phyloP scores from a whole-genome alignment of 2,113 vertebrate genomes.

The Epinephelus moara region DNA sequence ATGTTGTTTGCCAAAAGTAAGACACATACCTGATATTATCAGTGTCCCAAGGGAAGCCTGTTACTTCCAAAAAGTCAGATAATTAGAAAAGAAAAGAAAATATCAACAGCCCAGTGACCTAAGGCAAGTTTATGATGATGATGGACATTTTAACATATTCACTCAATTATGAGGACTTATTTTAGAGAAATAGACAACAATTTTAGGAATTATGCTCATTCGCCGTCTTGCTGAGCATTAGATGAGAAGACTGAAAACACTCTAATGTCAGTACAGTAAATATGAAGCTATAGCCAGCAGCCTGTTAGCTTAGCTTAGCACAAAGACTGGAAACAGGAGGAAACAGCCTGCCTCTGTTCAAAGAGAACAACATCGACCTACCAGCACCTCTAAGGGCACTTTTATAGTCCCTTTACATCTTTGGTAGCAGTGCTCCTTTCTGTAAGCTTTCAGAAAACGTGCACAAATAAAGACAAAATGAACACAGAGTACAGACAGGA shows the following conservation, averaged over 20 bases:
- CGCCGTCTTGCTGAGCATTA: background rate
- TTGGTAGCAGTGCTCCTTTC: too few relatives aligned
- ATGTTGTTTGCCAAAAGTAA: constrained; percentile 15
- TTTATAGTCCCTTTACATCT: too few relatives aligned
- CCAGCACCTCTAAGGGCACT: background rate
- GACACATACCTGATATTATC: background rate
- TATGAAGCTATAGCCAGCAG: background rate
- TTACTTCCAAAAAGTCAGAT: background rate
- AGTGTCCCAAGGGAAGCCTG: background rate
- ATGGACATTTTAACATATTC: background rate
- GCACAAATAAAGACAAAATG: too few relatives aligned
- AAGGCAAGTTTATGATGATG: background rate
- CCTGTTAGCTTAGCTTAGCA: too few relatives aligned
- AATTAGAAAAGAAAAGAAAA: background rate
- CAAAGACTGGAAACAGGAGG: background rate
- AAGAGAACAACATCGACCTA: background rate
- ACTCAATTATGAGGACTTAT: background rate
- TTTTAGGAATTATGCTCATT: background rate
- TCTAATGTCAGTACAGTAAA: background rate
- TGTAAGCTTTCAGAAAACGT: too few relatives aligned
- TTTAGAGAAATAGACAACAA: background rate
- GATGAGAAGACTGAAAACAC: background rate
- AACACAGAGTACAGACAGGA: too few relatives aligned
- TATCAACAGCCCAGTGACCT: background rate
- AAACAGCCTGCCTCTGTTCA: background rate